phyloP scores from a whole-genome alignment of 2,888 invertebrate species.

The Thysanoteuthis rhombus region DNA sequence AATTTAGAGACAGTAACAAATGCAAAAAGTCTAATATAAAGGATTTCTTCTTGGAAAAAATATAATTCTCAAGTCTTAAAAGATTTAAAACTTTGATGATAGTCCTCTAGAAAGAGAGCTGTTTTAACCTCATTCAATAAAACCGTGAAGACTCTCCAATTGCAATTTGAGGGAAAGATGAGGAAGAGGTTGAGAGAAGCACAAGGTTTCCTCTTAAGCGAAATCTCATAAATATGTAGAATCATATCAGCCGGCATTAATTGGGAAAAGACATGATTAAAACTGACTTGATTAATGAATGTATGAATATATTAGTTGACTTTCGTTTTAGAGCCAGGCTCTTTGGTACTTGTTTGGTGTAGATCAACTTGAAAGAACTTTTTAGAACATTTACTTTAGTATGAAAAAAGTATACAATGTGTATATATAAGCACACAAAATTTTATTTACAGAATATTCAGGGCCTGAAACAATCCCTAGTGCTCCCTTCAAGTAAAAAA shows the following conservation, averaged over 20 bases:
- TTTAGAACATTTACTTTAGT: too few species aligned
- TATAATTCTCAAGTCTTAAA: background rate
- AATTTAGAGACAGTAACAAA: background rate
- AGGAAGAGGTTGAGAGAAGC: background rate
- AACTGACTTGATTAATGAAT: constrained; percentile 12
- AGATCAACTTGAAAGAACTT: background rate
- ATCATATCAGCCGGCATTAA: background rate
- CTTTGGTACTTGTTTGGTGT: background rate
- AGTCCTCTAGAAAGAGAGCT: background rate
- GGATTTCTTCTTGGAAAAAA: background rate
- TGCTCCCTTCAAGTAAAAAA: too few species aligned
- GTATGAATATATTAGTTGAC: background rate
- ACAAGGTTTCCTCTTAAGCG: background rate
- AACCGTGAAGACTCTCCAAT: background rate
- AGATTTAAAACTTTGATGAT: background rate
- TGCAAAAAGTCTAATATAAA: background rate
- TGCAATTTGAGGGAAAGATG: background rate
- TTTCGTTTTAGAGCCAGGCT: background rate
- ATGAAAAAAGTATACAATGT: too few species aligned
- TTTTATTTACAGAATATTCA: too few species aligned
- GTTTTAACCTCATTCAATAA: background rate
- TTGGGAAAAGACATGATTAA: background rate
- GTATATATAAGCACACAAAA: too few species aligned
- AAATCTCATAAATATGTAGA: background rate
- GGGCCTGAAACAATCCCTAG: too few species aligned